Conservation (phyloP, 2,888 invertebrate species). For the Myopa tessellatipennis region DNA sequence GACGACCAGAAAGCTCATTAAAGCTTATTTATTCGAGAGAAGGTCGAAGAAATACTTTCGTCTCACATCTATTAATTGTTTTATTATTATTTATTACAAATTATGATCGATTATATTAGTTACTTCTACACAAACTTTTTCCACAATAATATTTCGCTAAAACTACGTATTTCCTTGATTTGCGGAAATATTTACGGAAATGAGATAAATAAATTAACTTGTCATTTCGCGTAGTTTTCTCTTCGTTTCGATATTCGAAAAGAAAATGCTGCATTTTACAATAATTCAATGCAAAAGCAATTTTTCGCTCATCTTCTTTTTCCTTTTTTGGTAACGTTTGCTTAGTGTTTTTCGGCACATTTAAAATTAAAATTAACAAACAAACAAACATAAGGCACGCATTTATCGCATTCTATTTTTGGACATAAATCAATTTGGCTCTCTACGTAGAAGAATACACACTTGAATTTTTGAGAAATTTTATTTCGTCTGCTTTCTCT, state of each 20-base stretch:
- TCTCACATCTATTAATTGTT: no score
- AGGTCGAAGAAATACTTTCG: no score
- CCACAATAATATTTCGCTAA: no score
- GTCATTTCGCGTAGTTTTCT: not conserved
- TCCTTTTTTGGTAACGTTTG: constrained; percentile 49
- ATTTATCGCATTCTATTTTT: constrained; percentile 56
- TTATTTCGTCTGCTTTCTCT: constrained; percentile 20
- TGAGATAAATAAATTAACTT: not conserved
- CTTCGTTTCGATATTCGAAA: constrained; percentile 4
- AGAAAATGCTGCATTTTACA: not conserved
- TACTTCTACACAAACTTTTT: no score
- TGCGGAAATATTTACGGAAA: not conserved
- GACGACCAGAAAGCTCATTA: no score
- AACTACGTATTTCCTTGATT: no score
- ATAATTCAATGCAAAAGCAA: constrained; percentile 14
- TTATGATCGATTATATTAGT: no score
- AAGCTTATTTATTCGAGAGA: no score
- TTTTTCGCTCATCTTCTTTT: constrained; percentile 37
- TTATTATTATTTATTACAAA: no score
- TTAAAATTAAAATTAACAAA: constrained; percentile 33
- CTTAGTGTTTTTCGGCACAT: constrained; percentile 27
- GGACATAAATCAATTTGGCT: constrained; percentile 54
- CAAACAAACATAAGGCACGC: constrained; percentile 51
- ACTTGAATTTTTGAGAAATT: constrained; percentile 31
- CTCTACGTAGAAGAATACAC: constrained; percentile 28